A percentile compares a stretch with the other conserved stretches of the same genome.
Evolutionary conservation across 1,140 invertebrate genomes (phyloP).

Genomic region (Drosophila biarmipes): DNA sequence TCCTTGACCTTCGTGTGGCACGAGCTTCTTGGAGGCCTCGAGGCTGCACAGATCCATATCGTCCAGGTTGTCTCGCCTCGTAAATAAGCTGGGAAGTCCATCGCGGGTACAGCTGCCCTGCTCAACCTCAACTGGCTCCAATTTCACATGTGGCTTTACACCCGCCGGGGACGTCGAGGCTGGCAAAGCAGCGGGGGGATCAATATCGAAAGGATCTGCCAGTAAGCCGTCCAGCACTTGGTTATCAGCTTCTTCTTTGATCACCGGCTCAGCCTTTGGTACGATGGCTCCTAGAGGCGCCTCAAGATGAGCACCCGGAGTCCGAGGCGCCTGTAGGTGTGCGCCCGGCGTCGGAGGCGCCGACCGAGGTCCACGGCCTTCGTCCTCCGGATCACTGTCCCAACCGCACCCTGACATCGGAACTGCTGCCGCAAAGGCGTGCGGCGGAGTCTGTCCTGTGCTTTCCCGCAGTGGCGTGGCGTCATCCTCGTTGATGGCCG

Average conservation of each 20-base stretch:
- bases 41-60: slow-evolving; percentile 31
- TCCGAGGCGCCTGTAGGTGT: background rate
- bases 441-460: background rate
- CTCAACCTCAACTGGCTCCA: background rate
- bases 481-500: slow-evolving; percentile 25
- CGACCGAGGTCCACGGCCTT: background rate
- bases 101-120: background rate
- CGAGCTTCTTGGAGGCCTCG: background rate
- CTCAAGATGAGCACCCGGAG: background rate
- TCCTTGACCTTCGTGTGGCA: background rate
- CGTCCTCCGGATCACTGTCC: slow-evolving; percentile 37
- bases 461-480: slow-evolving; percentile 36
- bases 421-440: background rate
- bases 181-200: too few species aligned
- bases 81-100: slow-evolving; percentile 16
- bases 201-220: background rate
- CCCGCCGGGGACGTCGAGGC: background rate
- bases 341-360: slow-evolving; percentile 2
- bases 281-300: background rate
- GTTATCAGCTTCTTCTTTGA: background rate
- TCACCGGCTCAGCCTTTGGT: background rate
- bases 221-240: background rate
- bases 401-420: slow-evolving; percentile 15
- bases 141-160: background rate
- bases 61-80: background rate